A percentile compares a stretch with the other conserved stretches of the same genome.
These are phyloP conservation scores for Pluvianellus socialis DNA, from an alignment of 2,113 vertebrate species.

Conservation along the genomic window DNA sequence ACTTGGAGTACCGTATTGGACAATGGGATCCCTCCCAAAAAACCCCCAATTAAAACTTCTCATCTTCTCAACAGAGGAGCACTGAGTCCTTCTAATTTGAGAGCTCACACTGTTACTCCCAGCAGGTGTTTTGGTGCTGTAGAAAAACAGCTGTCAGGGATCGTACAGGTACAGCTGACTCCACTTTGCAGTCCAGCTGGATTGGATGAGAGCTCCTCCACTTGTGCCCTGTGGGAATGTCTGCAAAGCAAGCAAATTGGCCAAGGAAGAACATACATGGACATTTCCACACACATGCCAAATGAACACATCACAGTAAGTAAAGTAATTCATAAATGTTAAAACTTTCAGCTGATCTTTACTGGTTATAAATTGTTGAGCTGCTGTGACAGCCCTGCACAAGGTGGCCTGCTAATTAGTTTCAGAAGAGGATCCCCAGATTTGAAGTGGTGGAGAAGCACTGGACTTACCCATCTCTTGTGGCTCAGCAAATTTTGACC, in stretches of 20 bases:
- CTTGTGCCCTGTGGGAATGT: not conserved
- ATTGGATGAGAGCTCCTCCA: not conserved
- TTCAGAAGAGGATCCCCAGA: not conserved
- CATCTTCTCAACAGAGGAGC: not conserved
- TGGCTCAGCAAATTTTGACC: not conserved
- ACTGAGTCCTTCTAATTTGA: not conserved
- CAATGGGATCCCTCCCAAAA: not conserved
- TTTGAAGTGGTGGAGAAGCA: not conserved
- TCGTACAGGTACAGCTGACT: not conserved
- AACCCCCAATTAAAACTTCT: not conserved
- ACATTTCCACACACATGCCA: not conserved
- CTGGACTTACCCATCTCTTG: not conserved
- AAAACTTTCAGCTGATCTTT: not conserved
- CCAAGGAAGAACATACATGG: accelerated
- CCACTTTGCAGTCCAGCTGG: not conserved
- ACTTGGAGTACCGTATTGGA: not conserved
- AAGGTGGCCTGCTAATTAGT: not conserved
- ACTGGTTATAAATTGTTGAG: not conserved
- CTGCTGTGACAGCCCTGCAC: not conserved
- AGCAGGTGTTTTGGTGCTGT: not conserved
- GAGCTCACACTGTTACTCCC: not conserved
- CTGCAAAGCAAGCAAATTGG: not conserved
- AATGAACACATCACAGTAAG: not conserved
- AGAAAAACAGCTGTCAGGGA: not conserved
- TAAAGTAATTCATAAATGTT: not conserved